Evolutionary conservation across 2,113 vertebrate genomes (phyloP).

Genomic region (Felis chaus): DNA sequence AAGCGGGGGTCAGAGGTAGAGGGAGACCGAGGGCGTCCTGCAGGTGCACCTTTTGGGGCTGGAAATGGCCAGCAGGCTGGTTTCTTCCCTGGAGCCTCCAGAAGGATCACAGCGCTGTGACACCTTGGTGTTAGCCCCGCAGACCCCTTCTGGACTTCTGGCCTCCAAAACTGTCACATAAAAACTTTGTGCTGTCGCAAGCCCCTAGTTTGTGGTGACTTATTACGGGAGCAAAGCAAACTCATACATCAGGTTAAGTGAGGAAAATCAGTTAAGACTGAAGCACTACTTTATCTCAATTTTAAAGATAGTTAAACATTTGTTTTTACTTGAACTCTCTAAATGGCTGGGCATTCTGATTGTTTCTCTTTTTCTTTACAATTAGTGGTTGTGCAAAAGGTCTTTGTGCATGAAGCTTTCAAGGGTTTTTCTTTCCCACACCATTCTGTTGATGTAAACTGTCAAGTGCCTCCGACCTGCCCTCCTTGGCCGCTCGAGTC

Average conservation of each 20-base stretch:
- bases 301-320: neutral
- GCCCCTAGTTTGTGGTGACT: neutral
- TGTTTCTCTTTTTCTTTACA: neutral
- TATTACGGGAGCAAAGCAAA: neutral
- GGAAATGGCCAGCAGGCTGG: neutral
- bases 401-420: neutral
- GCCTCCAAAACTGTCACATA: no score
- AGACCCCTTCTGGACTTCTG: neutral
- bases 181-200: rapidly evolving
- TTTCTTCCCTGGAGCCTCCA: neutral
- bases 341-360: neutral
- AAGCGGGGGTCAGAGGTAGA: neutral
- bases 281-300: neutral
- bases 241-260: neutral
- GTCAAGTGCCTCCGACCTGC: rapidly evolving
- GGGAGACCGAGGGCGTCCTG: neutral
- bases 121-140: neutral
- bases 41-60: neutral
- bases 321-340: neutral
- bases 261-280: neutral
- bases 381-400: neutral
- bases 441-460: neutral
- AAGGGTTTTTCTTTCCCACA: neutral
- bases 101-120: rapidly evolving
- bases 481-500: rapidly evolving